A percentile compares a stretch with the other conserved stretches of the same genome.
phyloP scores from a whole-genome alignment of 2,888 invertebrate genomes.

The Ormyrus rosae region DNA sequence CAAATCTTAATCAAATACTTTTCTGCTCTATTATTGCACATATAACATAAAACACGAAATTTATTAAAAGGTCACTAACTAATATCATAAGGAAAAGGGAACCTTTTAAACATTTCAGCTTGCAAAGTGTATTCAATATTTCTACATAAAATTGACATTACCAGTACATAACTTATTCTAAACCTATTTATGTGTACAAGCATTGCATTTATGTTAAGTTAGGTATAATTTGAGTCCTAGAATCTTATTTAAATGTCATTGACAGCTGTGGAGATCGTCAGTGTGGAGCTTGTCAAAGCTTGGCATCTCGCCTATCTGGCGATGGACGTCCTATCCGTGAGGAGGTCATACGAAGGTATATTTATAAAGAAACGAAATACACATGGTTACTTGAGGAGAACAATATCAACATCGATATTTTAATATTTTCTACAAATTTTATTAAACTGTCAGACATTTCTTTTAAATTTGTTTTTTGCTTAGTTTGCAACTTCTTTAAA shows the following conservation, averaged over 20 bases:
- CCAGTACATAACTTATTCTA: background rate
- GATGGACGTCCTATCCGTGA: slow-evolving; percentile 71
- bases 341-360: slow-evolving; percentile 73
- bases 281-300: slow-evolving; percentile 73
- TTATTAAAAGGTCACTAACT: no score
- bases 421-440: background rate
- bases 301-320: slow-evolving; percentile 73
- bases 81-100: no score
- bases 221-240: slow-evolving; percentile 53
- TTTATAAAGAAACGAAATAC: slow-evolving; percentile 58
- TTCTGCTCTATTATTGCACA: no score
- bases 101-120: no score
- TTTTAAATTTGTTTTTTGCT: no score
- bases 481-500: no score
- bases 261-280: slow-evolving; percentile 73
- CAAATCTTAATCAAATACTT: no score
- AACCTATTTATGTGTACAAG: no score
- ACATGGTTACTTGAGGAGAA: slow-evolving; percentile 19
- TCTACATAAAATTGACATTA: no score
- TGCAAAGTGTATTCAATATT: no score
- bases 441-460: no score
- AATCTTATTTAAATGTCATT: slow-evolving; percentile 67
- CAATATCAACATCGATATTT: slow-evolving; percentile 6
- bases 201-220: background rate
- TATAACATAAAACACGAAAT: no score